phyloP scores from a whole-genome alignment of 1,140 invertebrate genomes.

The Brachionus rotundiformis region DNA sequence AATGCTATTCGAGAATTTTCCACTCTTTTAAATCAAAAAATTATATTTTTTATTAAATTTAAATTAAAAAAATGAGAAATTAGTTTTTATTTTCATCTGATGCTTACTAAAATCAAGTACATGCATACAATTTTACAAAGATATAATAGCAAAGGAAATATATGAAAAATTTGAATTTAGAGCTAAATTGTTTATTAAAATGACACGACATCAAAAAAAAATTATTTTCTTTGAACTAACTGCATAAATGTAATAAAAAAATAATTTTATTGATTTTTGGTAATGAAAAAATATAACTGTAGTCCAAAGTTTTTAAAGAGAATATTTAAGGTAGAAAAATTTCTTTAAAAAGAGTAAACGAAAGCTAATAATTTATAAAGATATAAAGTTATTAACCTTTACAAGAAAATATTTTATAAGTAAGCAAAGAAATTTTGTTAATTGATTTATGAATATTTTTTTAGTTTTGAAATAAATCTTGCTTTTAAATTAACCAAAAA shows the following conservation, averaged over 20 bases:
- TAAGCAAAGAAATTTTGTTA: too few species aligned
- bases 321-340: too few species aligned
- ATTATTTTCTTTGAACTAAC: background rate
- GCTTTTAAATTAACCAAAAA: too few species aligned
- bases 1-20: background rate
- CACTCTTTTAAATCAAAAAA: background rate
- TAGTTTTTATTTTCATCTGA: background rate
- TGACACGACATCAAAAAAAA: constrained; percentile 36
- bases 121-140: background rate
- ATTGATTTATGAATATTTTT: too few species aligned
- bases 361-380: too few species aligned
- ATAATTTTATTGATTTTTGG: background rate
- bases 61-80: constrained; percentile 18
- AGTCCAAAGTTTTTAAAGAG: too few species aligned
- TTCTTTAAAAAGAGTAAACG: too few species aligned
- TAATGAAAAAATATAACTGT: too few species aligned
- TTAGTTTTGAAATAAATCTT: too few species aligned
- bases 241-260: background rate
- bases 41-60: background rate
- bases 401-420: too few species aligned
- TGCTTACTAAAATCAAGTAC: background rate
- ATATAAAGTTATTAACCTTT: too few species aligned
- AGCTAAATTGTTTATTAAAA: background rate
- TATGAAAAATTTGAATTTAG: constrained; percentile 26
- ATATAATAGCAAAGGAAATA: background rate